Evolutionary conservation across 2,888 invertebrate species (phyloP), one percentile per base, ranked within the genome.

Genomic region (Octonoba sinensis): DNA sequence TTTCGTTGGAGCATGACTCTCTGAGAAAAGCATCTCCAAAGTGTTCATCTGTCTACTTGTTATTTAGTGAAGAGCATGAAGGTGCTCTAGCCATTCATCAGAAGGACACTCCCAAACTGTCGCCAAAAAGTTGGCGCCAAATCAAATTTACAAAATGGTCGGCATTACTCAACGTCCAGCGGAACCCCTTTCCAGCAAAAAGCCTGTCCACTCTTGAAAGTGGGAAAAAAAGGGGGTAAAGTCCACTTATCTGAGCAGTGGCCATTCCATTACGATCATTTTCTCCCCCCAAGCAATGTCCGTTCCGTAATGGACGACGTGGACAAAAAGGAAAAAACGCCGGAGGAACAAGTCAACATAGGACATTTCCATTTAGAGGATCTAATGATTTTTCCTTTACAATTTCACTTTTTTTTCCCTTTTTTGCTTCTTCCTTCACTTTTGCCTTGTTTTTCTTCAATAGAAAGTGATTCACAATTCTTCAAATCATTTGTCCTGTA

Each of bases 81-180:
- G 18, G 47, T 46, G 27, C 27, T 27, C 27, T 36, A 36, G n/a
- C 20, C 49, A 65, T 65, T 49, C 65, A 65, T 65, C 65, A 65
- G 65, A 49, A 24, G 22, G 65, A 65, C 65, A 65, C 65, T 65
- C 65, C 65, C 65, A 49, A 65, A 65, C 49, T 65, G 65, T 65
- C 65, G 47, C 64, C 64, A 64, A 64, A 64, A 64, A 64, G 64
- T 64, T 64, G 64, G 64, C 64, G 64, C 65, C 65, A 65, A 65
- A 65, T 65, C 65, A 49, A 65, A 65, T 65, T 65, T 65, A 65
- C n/a, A 49, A 49, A 65, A 65, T 65, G 65, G 22, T 24, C 47
- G 49, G 49, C 65, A 65, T 65, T 24, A 65, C 65, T 65, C 65
- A 65, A 65, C 65, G 65, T 65, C 65, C 65, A 65, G 49, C 22